These are phyloP conservation scores for Abscondita cerata DNA, from an alignment of 2,888 invertebrate species.

Conservation along the genomic window DNA sequence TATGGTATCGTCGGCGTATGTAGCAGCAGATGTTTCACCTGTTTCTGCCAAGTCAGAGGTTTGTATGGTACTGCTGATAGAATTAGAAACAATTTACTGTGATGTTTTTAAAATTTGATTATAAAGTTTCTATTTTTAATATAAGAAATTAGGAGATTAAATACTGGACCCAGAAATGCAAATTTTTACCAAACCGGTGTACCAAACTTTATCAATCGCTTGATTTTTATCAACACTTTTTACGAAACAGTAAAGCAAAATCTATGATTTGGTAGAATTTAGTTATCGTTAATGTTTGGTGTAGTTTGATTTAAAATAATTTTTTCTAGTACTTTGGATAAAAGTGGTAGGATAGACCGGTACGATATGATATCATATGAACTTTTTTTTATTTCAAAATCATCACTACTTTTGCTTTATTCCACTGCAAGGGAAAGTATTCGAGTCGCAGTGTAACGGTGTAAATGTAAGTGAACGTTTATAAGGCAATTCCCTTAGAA, in stretches of 20 bases:
- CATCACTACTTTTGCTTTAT: background rate
- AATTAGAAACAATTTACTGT: background rate
- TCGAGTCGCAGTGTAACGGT: background rate
- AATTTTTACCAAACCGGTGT: background rate
- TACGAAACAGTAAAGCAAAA: background rate
- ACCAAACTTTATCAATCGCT: slow-evolving; percentile 5
- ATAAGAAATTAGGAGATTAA: background rate
- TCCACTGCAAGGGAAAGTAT: slow-evolving; percentile 12
- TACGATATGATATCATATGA: slow-evolving; percentile 2
- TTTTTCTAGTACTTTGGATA: background rate
- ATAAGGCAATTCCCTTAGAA: background rate
- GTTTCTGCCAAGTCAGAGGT: slow-evolving; percentile 1
- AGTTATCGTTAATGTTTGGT: background rate
- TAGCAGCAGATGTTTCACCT: background rate
- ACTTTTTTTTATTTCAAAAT: slow-evolving; percentile 4
- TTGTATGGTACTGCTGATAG: background rate
- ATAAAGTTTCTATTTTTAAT: slow-evolving; percentile 3
- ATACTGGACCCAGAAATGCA: slow-evolving; percentile 4
- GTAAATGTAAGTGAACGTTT: background rate
- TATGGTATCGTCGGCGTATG: slow-evolving; percentile 12
- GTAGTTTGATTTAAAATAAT: too few species aligned
- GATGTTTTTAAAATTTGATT: slow-evolving; percentile 8
- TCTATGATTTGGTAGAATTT: background rate
- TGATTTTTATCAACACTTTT: slow-evolving; percentile 6
- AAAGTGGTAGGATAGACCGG: background rate